Base-by-base conservation (phyloP, 37 sponge, comb jelly and placozoan genomes). In the Halichondria panicea region DNA sequence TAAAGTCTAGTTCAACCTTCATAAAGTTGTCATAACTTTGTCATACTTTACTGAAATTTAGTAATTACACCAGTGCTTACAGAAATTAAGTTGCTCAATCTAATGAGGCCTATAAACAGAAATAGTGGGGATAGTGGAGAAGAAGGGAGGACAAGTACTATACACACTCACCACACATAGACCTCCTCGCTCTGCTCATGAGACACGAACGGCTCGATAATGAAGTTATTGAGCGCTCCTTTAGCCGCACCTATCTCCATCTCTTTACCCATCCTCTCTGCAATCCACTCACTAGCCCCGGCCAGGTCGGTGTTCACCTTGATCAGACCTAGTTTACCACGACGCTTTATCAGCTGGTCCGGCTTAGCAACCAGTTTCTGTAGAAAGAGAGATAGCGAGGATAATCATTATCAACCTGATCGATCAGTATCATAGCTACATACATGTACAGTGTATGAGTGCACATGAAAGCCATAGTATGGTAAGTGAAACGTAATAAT, bases 251-350 rank as follows among this genome's bases (percentile, higher is more conserved):
- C 94, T 13, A 97, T 66, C 84, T 90, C 71, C 27, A 91, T 22
- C 34, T 90, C 78, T 34, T 89, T 71, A 19, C 80, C 81, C 87
- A 88, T 91, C 27, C 55, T 45, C 13, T 81, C 88, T 3, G 56
- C 38, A 2, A 97, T 63, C 98, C 98, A 97, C 35, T 68, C 76
- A 32, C 66, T 61, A 2, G 81, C 89, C 12, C 74, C 92, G 0
- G 38, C 79, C 73, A 88, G 45, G 64, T 58, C 64, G 1, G 78
- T 81, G 61, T 97, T 69, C 44, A 93, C 88, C 57, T 88, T 85
- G 33, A 97, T 78, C n/a, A 97, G 88, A 19, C 95, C 95, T 5
- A 94, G 78, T 74, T 97, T 97, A 4, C 98, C 98, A 65, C 98
- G 81, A 27, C 98, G 74, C 75, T 97, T 97, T 35, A 97, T 85